These are phyloP conservation scores for Gymnobelideus leadbeateri DNA, from an alignment of 2,113 vertebrate species.

Conservation along the genomic window DNA sequence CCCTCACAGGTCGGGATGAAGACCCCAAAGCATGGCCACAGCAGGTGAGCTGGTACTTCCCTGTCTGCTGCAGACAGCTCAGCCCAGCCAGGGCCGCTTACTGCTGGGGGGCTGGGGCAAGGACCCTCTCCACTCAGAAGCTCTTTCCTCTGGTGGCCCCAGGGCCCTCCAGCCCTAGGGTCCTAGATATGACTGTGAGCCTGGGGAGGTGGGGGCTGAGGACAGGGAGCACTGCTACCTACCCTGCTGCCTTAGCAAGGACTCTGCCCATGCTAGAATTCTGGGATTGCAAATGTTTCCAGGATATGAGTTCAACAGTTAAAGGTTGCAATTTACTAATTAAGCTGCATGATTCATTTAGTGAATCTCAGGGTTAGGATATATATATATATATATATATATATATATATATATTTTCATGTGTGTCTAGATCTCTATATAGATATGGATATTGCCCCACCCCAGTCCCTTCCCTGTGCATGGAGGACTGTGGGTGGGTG, in stretches of 20 bases:
- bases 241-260: neutral
- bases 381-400: too few relatives aligned
- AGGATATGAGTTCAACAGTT: neutral
- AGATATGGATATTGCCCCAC: neutral
- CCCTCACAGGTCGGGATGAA: neutral
- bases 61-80: too few relatives aligned
- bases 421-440: neutral
- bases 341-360: neutral
- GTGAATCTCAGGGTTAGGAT: neutral
- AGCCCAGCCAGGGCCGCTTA: too few relatives aligned
- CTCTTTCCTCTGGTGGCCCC: neutral
- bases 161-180: neutral
- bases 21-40: neutral
- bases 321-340: slow-evolving; percentile 20
- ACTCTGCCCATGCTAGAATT: neutral
- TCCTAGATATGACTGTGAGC: neutral
- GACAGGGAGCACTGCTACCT: too few relatives aligned
- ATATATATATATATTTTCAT: neutral
- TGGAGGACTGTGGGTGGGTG: neutral
- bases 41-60: too few relatives aligned
- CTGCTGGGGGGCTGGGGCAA: too few relatives aligned
- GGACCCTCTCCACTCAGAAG: too few relatives aligned
- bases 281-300: neutral
- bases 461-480: neutral
- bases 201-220: neutral